These are phyloP conservation scores for Chrysolina oricalcia DNA, from an alignment of 2,888 invertebrate species.

Conservation along the genomic window DNA sequence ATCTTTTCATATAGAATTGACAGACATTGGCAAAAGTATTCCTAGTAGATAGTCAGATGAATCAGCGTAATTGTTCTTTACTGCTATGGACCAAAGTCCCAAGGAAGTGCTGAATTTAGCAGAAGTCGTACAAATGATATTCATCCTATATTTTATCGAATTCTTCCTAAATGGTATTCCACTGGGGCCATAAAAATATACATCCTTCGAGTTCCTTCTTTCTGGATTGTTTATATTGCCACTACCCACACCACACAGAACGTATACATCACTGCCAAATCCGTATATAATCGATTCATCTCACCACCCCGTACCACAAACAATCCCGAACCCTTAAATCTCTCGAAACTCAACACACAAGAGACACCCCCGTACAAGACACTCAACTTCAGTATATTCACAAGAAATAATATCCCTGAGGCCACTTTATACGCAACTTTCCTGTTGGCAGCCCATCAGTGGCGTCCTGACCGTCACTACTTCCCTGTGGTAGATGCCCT, in stretches of 20 bases:
- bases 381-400: conserved; percentile 27
- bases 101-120: too few species aligned
- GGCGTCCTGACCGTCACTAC: conserved; percentile 83
- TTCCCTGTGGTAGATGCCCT: conserved; percentile 75
- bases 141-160: too few species aligned
- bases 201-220: too few species aligned
- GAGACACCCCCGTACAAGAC: conserved; percentile 15
- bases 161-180: too few species aligned
- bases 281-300: not conserved
- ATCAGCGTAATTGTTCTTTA: too few species aligned
- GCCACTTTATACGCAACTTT: conserved; percentile 79
- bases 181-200: too few species aligned
- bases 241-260: not conserved
- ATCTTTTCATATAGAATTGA: too few species aligned
- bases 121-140: too few species aligned
- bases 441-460: conserved; percentile 79
- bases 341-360: conserved; percentile 29
- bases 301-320: not conserved
- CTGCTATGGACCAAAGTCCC: too few species aligned
- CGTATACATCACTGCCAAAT: not conserved
- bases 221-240: too few species aligned
- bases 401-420: conserved; percentile 24
- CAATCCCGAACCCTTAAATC: conserved; percentile 18
- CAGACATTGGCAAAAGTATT: too few species aligned
- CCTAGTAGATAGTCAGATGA: too few species aligned